Conservation (phyloP, 1,140 invertebrate genomes). For the Drosophila kikkawai region DNA sequence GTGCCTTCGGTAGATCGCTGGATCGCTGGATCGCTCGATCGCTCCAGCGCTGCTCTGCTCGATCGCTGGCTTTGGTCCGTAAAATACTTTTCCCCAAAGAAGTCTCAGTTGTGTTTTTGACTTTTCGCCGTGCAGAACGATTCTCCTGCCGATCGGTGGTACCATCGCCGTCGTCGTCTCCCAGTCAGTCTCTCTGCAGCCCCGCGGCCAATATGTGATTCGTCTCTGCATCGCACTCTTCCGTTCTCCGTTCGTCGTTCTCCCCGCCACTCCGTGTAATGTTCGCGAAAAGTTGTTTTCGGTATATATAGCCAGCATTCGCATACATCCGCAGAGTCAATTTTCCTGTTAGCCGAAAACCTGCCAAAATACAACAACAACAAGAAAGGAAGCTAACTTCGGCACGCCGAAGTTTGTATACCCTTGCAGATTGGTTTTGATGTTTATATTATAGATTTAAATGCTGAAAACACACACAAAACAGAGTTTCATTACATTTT, state of each 20-base stretch:
- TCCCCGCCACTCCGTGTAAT: conserved; percentile 33
- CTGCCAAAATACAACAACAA: conserved; percentile 60
- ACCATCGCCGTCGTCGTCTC: background rate
- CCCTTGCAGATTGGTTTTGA: no score
- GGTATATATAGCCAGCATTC: conserved; percentile 49
- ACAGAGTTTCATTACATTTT: no score
- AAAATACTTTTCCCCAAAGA: conserved; percentile 81
- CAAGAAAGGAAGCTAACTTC: no score
- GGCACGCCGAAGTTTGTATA: no score
- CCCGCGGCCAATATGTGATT: conserved; percentile 29
- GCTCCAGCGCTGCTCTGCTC: conserved; percentile 5
- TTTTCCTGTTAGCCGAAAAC: conserved; percentile 80
- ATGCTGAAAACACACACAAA: no score
- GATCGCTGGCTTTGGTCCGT: conserved; percentile 49
- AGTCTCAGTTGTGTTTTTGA: conserved; percentile 82
- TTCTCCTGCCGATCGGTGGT: conserved; percentile 47
- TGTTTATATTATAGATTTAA: no score
- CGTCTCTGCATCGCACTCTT: conserved; percentile 19
- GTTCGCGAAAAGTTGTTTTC: conserved; percentile 77
- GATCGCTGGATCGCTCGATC: conserved; percentile 12
- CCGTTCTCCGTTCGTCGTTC: conserved; percentile 1
- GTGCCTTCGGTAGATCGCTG: conserved; percentile 60
- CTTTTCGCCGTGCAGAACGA: conserved; percentile 79
- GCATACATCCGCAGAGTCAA: conserved; percentile 55
- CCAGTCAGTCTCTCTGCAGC: conserved; percentile 17